Base-by-base conservation (phyloP, 2,888 invertebrate genomes). In the Dryadula phaetusa region DNA sequence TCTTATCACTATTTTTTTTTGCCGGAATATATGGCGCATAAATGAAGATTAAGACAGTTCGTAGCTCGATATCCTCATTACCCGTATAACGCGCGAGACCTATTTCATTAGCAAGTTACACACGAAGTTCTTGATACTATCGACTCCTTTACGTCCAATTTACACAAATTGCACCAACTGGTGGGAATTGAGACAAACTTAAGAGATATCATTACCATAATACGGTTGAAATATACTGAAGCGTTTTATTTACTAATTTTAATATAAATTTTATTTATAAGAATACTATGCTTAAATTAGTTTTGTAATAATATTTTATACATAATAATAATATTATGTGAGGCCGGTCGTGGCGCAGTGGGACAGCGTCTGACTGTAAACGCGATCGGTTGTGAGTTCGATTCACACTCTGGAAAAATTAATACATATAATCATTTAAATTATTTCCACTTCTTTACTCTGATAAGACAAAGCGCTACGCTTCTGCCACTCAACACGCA, bases 81-180 rank as follows among this genome's bases (percentile, higher is more conserved):
- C 34, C 44, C 52, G 34, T 56, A 64, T 62, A 61, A 69, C 62
- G 49, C 40, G 44, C 64, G 47, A 67, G 66, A 66, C 46, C 40
- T 60, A 63, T 62, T 49, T 53, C 66, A 66, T 70, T 67, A 64
- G 64, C 62, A 56, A 70, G 64, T 62, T 64, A 32, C 64, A 28
- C 44, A 61, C 49, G 37, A 67, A 67, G 53, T 70, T 67, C 52
- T n/a, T 73, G 84, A 83, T 85, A 85, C 77, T 79, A 77, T 75
- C 73, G 73, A 75, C 83, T 81, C 77, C 82, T 78, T 77, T 74
- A 67, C 79, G 79, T 78, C 79, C 85, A 87, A 87, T 87, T 86
- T 85, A 85, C 76, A 77, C 85, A 85, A 86, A 86, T 86, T 86
- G 84, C 84, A 70, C 54, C 71, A 76, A 80, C 79, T 82, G 82